Conservation (phyloP, 2,797 vertebrate species). For the Micrastur ruficollis region DNA sequence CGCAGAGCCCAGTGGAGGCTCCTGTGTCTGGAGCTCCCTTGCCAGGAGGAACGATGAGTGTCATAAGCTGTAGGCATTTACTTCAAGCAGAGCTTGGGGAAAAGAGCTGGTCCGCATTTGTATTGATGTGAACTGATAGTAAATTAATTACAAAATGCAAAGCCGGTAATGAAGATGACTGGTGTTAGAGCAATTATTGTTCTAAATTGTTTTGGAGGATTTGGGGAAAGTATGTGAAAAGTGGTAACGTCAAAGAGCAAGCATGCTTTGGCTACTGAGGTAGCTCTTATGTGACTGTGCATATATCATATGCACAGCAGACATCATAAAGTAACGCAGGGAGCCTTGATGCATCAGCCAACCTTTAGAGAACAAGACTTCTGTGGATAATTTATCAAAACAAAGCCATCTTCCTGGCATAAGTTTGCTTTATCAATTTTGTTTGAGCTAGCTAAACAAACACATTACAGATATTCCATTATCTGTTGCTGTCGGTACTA, state of each 20-base stretch:
- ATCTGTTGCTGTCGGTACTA: not conserved
- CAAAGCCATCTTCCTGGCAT: not conserved
- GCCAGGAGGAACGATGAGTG: not conserved
- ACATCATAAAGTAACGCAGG: not conserved
- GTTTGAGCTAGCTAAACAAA: not conserved
- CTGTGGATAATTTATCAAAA: slow-evolving; percentile 8
- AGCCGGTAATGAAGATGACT: not conserved
- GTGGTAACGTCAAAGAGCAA: not conserved
- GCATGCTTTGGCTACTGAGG: not conserved
- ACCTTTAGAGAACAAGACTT: not conserved
- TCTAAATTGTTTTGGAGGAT: not conserved
- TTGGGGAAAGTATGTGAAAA: not conserved
- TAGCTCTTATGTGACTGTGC: not conserved
- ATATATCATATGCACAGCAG: not conserved
- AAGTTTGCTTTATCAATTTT: not conserved
- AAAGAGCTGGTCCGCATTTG: not conserved
- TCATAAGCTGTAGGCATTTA: not conserved
- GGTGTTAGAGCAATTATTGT: not conserved
- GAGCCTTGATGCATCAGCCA: not conserved
- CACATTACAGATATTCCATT: not conserved
- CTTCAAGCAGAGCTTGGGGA: not conserved
- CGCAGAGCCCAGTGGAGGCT: not conserved
- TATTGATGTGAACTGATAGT: not conserved
- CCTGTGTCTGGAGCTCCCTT: not conserved
- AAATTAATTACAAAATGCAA: not conserved